A percentile compares a stretch with the other conserved stretches of the same genome.
Conservation (phyloP, 2,113 vertebrate species). For the Cheilinus undulatus region DNA sequence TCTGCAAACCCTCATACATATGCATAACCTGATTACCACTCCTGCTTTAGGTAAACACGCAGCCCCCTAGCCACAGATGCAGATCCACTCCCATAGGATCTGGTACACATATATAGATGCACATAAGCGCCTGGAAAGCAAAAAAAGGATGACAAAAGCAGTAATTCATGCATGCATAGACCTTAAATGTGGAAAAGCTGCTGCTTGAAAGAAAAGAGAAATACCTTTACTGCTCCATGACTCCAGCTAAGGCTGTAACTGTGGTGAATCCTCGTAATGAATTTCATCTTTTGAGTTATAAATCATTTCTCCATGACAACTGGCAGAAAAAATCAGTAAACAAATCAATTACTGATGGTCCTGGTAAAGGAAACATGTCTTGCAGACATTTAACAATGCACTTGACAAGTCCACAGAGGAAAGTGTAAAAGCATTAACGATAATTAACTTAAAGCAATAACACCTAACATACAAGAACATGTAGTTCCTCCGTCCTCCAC, state of each 20-base stretch:
- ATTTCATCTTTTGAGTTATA: not conserved
- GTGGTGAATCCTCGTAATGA: not conserved
- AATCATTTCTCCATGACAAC: not conserved
- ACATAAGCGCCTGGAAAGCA: conserved; percentile 1
- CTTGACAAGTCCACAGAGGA: conserved; percentile 12
- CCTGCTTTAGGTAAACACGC: conserved; percentile 55
- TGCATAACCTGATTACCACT: conserved; percentile 52
- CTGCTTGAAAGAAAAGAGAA: not conserved
- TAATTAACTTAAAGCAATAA: not conserved
- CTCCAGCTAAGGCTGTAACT: not conserved
- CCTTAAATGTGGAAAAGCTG: no score
- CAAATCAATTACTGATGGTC: conserved; percentile 4
- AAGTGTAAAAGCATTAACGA: not conserved
- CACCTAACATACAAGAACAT: not conserved
- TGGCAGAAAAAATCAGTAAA: conserved; percentile 4
- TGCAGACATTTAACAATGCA: not conserved
- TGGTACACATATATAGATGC: not conserved
- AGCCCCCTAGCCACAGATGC: conserved; percentile 27
- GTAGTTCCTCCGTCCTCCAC: not conserved
- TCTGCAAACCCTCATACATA: conserved; percentile 59
- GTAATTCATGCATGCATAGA: not conserved
- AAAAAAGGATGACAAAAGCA: not conserved
- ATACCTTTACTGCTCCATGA: not conserved
- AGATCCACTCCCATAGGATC: conserved; percentile 7
- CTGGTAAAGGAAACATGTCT: conserved; percentile 6